These are phyloP conservation scores for Oscheius sp. DNA, from an alignment of 2,888 invertebrate species.

Conservation along the genomic window DNA sequence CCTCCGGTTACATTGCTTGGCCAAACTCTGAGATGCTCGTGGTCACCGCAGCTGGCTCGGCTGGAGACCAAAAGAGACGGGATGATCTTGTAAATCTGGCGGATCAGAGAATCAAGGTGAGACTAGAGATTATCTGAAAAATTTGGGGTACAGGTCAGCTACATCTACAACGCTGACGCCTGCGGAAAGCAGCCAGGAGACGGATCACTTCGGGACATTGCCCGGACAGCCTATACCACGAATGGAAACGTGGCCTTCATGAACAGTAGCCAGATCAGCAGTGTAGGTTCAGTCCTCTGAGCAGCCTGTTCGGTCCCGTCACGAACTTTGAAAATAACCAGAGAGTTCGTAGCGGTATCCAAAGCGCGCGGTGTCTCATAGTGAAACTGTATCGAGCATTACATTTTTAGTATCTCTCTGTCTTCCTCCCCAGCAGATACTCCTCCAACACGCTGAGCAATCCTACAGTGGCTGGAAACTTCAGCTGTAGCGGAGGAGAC, in stretches of 20 bases:
- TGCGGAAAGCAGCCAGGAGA: conserved; percentile 38
- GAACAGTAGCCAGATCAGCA: conserved; percentile 19
- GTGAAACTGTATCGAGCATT: neutral
- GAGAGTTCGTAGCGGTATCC: no score
- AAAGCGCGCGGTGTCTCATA: no score
- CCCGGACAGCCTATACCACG: conserved; percentile 51
- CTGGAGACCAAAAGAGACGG: conserved; percentile 33
- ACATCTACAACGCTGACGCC: conserved; percentile 19
- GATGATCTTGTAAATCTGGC: conserved; percentile 40
- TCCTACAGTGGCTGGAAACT: conserved; percentile 49
- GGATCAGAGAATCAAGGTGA: conserved; percentile 20
- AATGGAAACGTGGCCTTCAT: conserved; percentile 56
- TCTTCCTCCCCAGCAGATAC: conserved; percentile 55
- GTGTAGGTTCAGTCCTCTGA: neutral
- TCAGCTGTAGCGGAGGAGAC: conserved; percentile 40
- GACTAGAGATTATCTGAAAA: neutral
- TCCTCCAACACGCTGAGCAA: conserved; percentile 49
- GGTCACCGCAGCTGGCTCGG: conserved; percentile 49
- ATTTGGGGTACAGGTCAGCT: conserved; percentile 6
- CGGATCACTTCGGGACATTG: conserved; percentile 40
- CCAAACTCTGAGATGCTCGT: conserved; percentile 48
- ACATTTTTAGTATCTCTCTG: conserved; percentile 41
- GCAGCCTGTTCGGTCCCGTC: neutral
- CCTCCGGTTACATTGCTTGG: conserved; percentile 9
- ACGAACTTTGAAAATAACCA: no score